Evolutionary conservation across 2,113 vertebrate genomes (phyloP).

Genomic region (Oplegnathus fasciatus): DNA sequence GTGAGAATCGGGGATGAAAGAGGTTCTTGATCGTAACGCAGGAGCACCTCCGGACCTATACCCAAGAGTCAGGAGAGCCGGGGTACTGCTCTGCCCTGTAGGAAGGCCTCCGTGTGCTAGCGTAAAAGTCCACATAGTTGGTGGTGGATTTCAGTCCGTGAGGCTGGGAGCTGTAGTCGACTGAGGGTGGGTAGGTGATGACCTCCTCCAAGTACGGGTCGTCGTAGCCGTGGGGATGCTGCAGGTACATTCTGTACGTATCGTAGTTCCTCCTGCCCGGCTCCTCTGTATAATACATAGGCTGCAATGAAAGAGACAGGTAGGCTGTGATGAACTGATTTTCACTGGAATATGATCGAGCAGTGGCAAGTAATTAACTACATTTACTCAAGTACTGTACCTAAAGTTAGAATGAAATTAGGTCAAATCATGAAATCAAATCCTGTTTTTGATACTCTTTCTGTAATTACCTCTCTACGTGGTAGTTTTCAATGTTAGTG

Average conservation of each 20-base stretch:
- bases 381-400: not conserved
- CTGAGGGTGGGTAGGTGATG: constrained; percentile 89
- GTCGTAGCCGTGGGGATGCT: constrained; percentile 94
- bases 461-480: not conserved
- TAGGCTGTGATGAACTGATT: not conserved
- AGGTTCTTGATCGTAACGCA: constrained; percentile 2
- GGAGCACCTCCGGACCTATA: constrained; percentile 82
- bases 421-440: not conserved
- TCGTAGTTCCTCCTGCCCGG: constrained; percentile 92
- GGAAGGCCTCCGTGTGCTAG: constrained; percentile 93
- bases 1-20: not conserved
- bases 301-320: constrained; percentile 81
- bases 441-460: not conserved
- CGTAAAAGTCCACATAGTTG: constrained; percentile 98
- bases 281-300: constrained; percentile 93
- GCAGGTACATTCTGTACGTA: constrained; percentile 93
- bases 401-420: not conserved
- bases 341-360: not conserved
- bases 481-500: not conserved
- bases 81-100: constrained; percentile 97
- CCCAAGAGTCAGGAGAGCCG: constrained; percentile 98
- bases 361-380: not conserved
- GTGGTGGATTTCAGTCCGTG: constrained; percentile 94
- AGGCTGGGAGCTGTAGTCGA: constrained; percentile 90
- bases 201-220: constrained; percentile 94